Evolutionary conservation across 2,888 invertebrate genomes (phyloP).

Genomic region (Trissolcus japonicus): DNA sequence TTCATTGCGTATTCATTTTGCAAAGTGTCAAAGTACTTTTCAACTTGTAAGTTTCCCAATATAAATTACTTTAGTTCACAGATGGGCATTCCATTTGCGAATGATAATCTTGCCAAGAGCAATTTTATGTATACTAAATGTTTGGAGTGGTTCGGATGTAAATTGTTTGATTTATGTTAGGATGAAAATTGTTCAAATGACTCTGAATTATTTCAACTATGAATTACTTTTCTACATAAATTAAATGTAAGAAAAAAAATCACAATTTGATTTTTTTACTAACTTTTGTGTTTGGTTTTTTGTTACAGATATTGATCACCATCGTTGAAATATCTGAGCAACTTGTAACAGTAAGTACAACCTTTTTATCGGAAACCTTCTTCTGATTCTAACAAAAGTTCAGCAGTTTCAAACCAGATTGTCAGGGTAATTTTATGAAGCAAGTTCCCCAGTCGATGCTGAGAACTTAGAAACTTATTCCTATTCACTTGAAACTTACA

Average conservation of each 20-base stretch:
- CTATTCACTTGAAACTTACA: slow-evolving; percentile 23
- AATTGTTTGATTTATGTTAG: no score
- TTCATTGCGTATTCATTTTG: slow-evolving; percentile 6
- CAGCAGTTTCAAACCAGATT: slow-evolving; percentile 28
- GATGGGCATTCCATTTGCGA: slow-evolving; percentile 8
- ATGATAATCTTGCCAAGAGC: not conserved
- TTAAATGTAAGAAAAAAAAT: no score
- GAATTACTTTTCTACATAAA: no score
- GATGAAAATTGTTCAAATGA: no score
- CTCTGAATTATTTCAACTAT: no score
- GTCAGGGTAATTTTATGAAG: slow-evolving; percentile 37
- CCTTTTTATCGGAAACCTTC: slow-evolving; percentile 26
- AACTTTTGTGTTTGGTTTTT: not conserved
- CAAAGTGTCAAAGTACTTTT: slow-evolving; percentile 8
- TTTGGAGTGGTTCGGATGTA: no score
- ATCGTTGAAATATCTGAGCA: slow-evolving; percentile 1
- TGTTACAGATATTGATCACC: slow-evolving; percentile 18
- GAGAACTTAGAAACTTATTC: slow-evolving; percentile 39
- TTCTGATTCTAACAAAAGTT: slow-evolving; percentile 33
- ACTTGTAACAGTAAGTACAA: slow-evolving; percentile 22
- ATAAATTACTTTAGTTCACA: slow-evolving; percentile 2
- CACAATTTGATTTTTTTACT: no score
- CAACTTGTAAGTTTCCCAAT: not conserved
- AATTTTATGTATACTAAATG: slow-evolving; percentile 3
- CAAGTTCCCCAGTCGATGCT: slow-evolving; percentile 26